Evolutionary conservation across 2,113 vertebrate genomes (phyloP).

Genomic region (Microtus ochrogaster): DNA sequence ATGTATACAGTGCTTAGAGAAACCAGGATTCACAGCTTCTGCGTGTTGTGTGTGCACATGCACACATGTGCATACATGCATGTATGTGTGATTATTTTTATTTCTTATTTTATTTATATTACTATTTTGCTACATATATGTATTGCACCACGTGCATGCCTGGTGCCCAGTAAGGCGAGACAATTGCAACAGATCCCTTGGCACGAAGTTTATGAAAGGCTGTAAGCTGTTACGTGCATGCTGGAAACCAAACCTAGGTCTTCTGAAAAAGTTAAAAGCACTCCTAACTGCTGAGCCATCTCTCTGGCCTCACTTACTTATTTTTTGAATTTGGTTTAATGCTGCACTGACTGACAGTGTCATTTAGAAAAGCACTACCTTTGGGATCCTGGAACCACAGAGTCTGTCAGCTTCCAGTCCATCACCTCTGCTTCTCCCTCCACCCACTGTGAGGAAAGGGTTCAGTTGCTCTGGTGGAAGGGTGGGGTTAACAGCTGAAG

Average conservation of each 20-base stretch:
- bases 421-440: neutral
- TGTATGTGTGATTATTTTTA: neutral
- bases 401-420: neutral
- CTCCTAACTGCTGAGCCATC: neutral
- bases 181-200: neutral
- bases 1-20: neutral
- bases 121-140: neutral
- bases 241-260: neutral
- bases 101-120: neutral
- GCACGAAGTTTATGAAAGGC: neutral
- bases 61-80: neutral
- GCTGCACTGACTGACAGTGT: neutral
- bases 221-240: neutral
- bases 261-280: neutral
- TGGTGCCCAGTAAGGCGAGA: neutral
- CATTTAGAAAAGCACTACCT: neutral
- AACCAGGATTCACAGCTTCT: neutral
- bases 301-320: neutral
- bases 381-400: no score
- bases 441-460: neutral
- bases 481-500: neutral
- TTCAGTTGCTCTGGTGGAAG: neutral
- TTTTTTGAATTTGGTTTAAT: conserved; percentile 30
- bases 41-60: neutral
- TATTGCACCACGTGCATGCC: no score